Percentiles rank a stretch among this genome's conserved stretches.
Conservation (phyloP, 2,113 vertebrate species). For the Pelecanoides urinatrix region DNA sequence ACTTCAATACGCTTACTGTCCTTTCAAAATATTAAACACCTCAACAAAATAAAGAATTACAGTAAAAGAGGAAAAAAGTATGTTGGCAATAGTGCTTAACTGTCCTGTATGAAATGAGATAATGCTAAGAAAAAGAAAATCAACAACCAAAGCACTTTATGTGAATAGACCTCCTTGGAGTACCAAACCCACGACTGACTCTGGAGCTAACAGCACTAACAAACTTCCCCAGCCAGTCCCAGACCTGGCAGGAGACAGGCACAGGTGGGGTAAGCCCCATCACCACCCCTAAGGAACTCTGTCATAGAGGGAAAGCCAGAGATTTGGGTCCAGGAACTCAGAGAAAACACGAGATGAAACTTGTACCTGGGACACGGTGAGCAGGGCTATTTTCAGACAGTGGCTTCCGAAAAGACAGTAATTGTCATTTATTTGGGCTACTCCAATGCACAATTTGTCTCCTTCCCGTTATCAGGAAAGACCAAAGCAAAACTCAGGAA, state of each 20-base stretch:
- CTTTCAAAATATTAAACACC: background rate
- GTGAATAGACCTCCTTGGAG: background rate
- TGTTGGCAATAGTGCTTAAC: background rate
- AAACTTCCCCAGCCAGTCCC: background rate
- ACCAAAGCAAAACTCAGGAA: no score
- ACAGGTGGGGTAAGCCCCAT: background rate
- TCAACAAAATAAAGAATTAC: background rate
- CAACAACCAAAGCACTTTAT: no score
- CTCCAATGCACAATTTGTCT: background rate
- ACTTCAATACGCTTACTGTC: accelerated
- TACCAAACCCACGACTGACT: background rate
- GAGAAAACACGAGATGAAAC: background rate
- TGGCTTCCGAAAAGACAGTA: background rate
- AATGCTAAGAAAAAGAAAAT: background rate
- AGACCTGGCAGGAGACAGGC: background rate
- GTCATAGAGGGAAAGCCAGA: accelerated
- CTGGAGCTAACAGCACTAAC: background rate
- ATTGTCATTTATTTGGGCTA: accelerated
- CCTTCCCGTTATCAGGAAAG: no score
- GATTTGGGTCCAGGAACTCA: background rate
- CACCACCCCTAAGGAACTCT: accelerated
- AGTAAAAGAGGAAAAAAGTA: background rate
- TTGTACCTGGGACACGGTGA: accelerated
- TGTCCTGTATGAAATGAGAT: background rate
- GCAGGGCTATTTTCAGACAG: background rate